phyloP scores from a whole-genome alignment of 1,140 invertebrate genomes.

The Teleogryllus occipitalis region DNA sequence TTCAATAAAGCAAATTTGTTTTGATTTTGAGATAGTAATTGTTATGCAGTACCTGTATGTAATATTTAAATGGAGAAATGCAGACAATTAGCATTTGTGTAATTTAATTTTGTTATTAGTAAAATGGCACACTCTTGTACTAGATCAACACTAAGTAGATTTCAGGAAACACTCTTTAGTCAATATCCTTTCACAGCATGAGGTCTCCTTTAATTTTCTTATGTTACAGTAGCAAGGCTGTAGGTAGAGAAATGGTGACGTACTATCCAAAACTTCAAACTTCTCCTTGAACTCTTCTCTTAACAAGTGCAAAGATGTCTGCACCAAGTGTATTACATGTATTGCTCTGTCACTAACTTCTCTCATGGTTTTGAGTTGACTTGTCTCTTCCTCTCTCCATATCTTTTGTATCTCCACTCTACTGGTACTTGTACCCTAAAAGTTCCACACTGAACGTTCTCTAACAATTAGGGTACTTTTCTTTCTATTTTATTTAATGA shows the following conservation, averaged over 20 bases:
- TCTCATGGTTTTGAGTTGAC: neutral
- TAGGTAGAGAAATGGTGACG: conserved; percentile 37
- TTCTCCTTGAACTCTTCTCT: neutral
- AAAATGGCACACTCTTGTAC: no score
- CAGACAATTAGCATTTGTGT: neutral
- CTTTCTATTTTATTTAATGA: neutral
- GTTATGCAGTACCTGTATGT: neutral
- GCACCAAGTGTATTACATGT: neutral
- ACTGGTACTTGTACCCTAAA: neutral
- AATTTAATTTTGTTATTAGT: no score
- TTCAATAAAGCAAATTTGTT: neutral
- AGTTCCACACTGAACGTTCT: neutral
- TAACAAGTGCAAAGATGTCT: neutral
- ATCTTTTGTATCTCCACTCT: neutral
- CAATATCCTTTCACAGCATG: conserved; percentile 1
- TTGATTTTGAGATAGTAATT: neutral
- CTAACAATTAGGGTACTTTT: neutral
- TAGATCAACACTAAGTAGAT: no score
- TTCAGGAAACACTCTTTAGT: neutral
- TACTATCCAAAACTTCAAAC: conserved; percentile 48
- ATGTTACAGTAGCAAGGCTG: conserved; percentile 18
- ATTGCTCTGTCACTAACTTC: neutral
- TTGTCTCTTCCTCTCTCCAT: conserved; percentile 1
- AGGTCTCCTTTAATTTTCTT: neutral
- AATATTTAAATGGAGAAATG: neutral